phyloP scores from a whole-genome alignment of 2,797 vertebrate genomes.

The Microhierax caerulescens region DNA sequence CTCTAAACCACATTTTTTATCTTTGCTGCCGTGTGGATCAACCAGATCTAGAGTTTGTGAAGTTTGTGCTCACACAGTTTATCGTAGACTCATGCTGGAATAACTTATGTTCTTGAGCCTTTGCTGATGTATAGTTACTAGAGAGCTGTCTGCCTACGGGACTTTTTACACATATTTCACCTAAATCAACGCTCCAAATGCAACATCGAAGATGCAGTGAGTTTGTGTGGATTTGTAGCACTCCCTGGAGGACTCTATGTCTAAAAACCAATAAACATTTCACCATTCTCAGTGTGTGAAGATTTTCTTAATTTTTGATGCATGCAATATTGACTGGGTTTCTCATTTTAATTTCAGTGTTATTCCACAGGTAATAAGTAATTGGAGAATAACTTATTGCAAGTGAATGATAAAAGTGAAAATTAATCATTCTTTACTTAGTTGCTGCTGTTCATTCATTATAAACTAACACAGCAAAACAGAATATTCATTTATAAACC shows the following conservation, averaged over 20 bases:
- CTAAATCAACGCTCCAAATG: constrained; percentile 48
- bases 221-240: constrained; percentile 69
- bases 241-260: constrained; percentile 66
- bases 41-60: background rate
- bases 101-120: constrained; percentile 1
- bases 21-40: background rate
- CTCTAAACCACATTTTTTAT: background rate
- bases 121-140: constrained; percentile 3
- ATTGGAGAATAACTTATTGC: background rate
- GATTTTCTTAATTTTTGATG: constrained; percentile 22
- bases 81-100: constrained; percentile 20
- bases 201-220: background rate
- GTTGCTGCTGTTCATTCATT: background rate
- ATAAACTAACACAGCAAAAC: background rate
- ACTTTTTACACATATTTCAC: constrained; percentile 46
- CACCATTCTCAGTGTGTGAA: background rate
- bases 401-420: background rate
- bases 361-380: constrained; percentile 23
- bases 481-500: background rate
- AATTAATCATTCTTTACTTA: background rate
- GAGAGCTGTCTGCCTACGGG: constrained; percentile 14
- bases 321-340: background rate
- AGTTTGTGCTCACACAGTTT: background rate
- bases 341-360: constrained; percentile 34
- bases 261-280: constrained; percentile 61